Evolutionary conservation across 2,888 invertebrate genomes (phyloP), one percentile per base, ranked within the genome.

Genomic region (Polyommatus icarus): DNA sequence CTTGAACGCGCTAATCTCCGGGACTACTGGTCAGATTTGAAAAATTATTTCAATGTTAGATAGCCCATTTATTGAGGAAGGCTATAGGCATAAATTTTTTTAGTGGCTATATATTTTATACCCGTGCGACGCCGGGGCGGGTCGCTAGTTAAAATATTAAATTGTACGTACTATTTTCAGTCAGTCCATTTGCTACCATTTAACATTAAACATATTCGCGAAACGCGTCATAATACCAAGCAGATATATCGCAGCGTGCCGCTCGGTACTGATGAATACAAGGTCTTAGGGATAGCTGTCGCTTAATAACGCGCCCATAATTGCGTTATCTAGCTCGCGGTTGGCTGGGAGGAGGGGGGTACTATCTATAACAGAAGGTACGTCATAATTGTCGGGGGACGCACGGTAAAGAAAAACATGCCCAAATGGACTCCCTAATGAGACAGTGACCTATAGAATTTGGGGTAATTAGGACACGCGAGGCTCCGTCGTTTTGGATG

Each of bases 301-400:
- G 88, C 87, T 92, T 92, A 92, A 90, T 92, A 92, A 91, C 89
- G 85, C 86, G 83, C 80, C 85, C 85, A 87, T 92, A 91, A 92
- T 92, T 92, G 89, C 89, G 90, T 91, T 91, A 92, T 92, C 92
- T 92, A 88, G 89, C 87, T 83, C 85, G 83, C 82, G 86, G 83
- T 67, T 15, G 61, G 24, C 61, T 7, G 61, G 12, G 12, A 24
- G 29, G 81, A 86, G 87, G 84, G 83, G 84, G 84, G 86, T 86
- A 85, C 87, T 88, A 92, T 92, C 89, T 90, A 91, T 92, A 90
- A 91, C 90, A 81, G 83, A 83, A 67, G 67, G 85, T 82, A 84
- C 90, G 20, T 89, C 90, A 92, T 93, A 92, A 91, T 91, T 92
- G 92, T 92, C 92, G 89, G 84, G 82, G 85, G 82, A 76, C 67